These are phyloP conservation scores for Fopius arisanus DNA, from an alignment of 1,140 invertebrate genomes.

Conservation along the genomic window DNA sequence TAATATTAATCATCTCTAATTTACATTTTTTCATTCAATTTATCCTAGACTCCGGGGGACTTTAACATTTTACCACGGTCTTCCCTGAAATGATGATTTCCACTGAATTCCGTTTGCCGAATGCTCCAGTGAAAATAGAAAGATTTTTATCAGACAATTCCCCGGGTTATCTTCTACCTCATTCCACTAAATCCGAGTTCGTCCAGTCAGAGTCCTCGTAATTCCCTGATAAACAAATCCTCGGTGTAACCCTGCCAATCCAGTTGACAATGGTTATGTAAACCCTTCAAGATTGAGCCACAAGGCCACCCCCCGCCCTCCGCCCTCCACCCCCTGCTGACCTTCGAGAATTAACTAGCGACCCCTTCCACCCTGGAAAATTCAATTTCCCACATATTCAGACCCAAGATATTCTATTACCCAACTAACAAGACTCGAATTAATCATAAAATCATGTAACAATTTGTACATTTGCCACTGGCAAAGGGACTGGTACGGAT, in stretches of 20 bases:
- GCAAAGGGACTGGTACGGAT: not conserved
- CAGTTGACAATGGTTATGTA: slow-evolving; percentile 6
- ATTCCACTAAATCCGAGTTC: not conserved
- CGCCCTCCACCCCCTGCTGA: not conserved
- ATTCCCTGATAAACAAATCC: slow-evolving; percentile 1
- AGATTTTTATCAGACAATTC: no score
- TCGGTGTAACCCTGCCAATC: not conserved
- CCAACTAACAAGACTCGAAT: not conserved
- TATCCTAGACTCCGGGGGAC: no score
- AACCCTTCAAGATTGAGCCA: slow-evolving; percentile 3
- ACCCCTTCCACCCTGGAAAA: not conserved
- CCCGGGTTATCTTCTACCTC: not conserved
- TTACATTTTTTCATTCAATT: no score
- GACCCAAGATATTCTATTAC: not conserved
- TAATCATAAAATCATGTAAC: not conserved
- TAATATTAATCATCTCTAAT: no score
- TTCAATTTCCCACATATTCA: not conserved
- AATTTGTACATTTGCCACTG: not conserved
- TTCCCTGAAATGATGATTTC: no score
- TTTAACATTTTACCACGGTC: no score
- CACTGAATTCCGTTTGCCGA: no score
- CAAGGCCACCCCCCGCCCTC: not conserved
- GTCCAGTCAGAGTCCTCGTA: not conserved
- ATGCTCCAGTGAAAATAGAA: no score
- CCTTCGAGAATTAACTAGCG: not conserved